A percentile compares a stretch with the other conserved stretches of the same genome.
Evolutionary conservation across 2,888 invertebrate genomes (phyloP).

Genomic region (Trissonchulus latispiculum): DNA sequence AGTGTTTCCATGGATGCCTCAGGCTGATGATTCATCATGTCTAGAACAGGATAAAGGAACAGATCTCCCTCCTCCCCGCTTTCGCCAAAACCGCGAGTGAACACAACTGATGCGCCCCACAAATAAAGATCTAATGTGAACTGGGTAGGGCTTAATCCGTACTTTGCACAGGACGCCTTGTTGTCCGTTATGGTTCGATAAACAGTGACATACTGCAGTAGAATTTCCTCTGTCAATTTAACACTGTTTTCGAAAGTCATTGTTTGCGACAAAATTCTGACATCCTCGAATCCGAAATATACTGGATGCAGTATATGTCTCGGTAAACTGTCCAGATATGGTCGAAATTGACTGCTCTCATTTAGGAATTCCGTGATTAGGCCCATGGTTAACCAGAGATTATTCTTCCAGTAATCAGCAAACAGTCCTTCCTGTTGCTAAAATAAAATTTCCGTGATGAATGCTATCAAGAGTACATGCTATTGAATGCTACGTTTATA

Average conservation of each 20-base stretch:
- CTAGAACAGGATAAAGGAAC: not conserved
- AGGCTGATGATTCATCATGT: not conserved
- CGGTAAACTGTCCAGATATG: not conserved
- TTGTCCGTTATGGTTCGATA: not conserved
- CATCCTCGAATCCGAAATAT: not conserved
- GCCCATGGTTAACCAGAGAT: not conserved
- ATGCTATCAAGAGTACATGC: too few species aligned
- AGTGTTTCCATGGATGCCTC: not conserved
- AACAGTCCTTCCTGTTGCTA: not conserved
- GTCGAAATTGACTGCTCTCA: not conserved
- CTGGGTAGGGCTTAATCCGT: not conserved
- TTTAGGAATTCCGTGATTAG: not conserved
- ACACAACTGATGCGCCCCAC: not conserved
- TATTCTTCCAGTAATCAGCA: not conserved
- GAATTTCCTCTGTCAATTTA: not conserved
- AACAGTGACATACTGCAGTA: not conserved
- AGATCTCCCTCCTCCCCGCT: not conserved
- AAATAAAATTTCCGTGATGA: not conserved
- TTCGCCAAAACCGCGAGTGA: not conserved
- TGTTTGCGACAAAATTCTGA: not conserved
- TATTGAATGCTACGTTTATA: too few species aligned
- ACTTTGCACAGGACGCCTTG: not conserved
- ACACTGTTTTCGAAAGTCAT: not conserved
- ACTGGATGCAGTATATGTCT: not conserved
- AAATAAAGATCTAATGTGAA: not conserved